Conservation (phyloP, 1,140 invertebrate genomes). For the Sycophila sp. region DNA sequence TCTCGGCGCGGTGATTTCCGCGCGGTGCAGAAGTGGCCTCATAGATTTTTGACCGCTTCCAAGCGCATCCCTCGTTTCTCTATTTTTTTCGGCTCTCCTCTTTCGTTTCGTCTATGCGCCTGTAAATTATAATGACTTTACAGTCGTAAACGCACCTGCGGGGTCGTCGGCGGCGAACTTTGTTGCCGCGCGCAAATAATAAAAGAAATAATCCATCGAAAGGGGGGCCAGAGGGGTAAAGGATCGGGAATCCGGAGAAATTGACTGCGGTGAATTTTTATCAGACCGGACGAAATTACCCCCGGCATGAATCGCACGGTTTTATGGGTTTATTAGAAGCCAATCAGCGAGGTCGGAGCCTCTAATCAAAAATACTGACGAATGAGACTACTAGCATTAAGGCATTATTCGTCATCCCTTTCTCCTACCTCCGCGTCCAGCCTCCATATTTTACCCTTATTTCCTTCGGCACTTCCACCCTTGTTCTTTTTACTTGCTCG, state of each 20-base stretch:
- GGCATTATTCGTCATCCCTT: conserved; percentile 51
- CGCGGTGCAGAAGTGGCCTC: conserved; percentile 30
- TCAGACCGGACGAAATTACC: conserved; percentile 27
- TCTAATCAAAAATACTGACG: conserved; percentile 66
- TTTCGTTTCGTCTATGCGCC: neutral
- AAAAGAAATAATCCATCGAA: conserved; percentile 31
- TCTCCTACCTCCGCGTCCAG: neutral
- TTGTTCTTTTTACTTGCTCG: conserved; percentile 45
- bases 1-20: conserved; percentile 61
- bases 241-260: conserved; percentile 27
- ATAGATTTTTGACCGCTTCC: conserved; percentile 46
- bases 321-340: conserved; percentile 65
- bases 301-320: conserved; percentile 25
- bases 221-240: neutral
- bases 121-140: conserved; percentile 39
- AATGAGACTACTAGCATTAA: conserved; percentile 54
- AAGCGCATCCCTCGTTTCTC: conserved; percentile 42
- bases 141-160: neutral
- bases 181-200: conserved; percentile 25
- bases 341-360: conserved; percentile 59
- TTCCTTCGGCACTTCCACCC: conserved; percentile 46
- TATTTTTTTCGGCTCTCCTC: neutral
- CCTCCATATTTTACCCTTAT: conserved; percentile 28
- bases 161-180: neutral
- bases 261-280: conserved; percentile 34